Evolutionary conservation across 2,113 vertebrate species (phyloP), one percentile per base, ranked within the genome.

Genomic region (Callocephalon fimbriatum): DNA sequence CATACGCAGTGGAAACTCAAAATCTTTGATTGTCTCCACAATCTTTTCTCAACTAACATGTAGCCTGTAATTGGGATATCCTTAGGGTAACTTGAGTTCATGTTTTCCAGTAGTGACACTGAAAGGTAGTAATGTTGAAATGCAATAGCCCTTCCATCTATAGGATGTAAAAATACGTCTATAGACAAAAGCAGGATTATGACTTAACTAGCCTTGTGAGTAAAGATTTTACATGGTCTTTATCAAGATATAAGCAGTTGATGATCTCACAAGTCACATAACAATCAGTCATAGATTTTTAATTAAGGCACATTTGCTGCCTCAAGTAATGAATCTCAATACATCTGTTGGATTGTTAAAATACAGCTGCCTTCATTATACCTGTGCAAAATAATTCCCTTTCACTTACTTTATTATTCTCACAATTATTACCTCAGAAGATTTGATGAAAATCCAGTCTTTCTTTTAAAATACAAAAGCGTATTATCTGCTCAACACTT

Each of bases 221-320:
- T 12, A 5, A 7, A 90, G 87, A 74, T 65, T 35, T 16, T 67
- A 7, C 6, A 12, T 31, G 20, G 15, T 19, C 63, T 42, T 40
- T 86, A 66, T 58, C 19, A n/a, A 58, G 32, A 22, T 61, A 93
- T 40, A 80, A 90, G 25, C 40, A 80, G 67, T 9, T 58, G 56
- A 63, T 37, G 13, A 91, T 83, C 71, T 67, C 71, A 84, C 61
- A 88, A 37, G 21, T 63, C 42, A 63, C 59, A 32, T 45, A 91
- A 91, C 38, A 95, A 77, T 70, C 44, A 67, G n/a, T 13, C 38
- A 84, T 5, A 65, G n/a, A 29, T 26, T 67, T 94, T 63, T 70
- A 93, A 92, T 89, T 48, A 90, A 71, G 35, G 29, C 50, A 62
- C 25, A 86, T 90, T 94, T 83, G 23, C 35, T 93, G 47, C 47